Evolutionary conservation across 1,140 invertebrate genomes (phyloP).

Genomic region (roundworm (Caenorhabditis elegans)): WBcel235 BX284605.5:14240501-14241000

Average conservation of each 20-base stretch:
- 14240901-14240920: not conserved
- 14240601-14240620: not conserved
- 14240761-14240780: not conserved
- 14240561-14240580: not conserved
- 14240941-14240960: not conserved
- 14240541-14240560: not conserved
- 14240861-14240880: slow-evolving; percentile 3
- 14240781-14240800: not conserved
- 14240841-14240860: slow-evolving; percentile 11
- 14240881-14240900: slow-evolving; percentile 6
- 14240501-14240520: not conserved
- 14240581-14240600: not conserved
- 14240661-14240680: slow-evolving; percentile 2
- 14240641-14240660: not conserved
- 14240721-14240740: slow-evolving; percentile 11
- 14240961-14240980: slow-evolving; percentile 14
- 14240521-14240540: no score
- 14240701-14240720: slow-evolving; percentile 15
- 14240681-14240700: not conserved
- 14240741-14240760: no score
- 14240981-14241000: not conserved
- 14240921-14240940: not conserved
- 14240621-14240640: not conserved
- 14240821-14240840: not conserved
- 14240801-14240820: not conserved